Evolutionary conservation across 2,797 vertebrate species (phyloP), one percentile per base, ranked within the genome.

Genomic region (Triplophysa yarkandensis): DNA sequence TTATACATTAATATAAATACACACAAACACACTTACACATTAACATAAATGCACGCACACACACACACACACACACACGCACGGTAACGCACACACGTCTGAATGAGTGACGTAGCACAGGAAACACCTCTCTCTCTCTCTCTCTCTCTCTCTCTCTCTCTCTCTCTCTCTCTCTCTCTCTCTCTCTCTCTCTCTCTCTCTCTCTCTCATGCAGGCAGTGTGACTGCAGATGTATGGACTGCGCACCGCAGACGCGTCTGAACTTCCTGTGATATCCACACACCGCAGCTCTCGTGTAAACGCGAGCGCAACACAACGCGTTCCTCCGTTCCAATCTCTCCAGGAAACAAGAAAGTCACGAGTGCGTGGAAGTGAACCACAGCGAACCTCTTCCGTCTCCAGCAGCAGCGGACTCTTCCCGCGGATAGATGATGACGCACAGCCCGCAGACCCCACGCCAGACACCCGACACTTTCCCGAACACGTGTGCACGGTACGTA

Each of bases 61-160:
- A 46, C 43, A 9, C 44, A 9, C 44, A 3, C 46, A 3, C 46
- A 17, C 28, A 39, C 43, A 19, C 36, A 13, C 8, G 16, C 19
- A 19, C n/a, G n/a, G n/a, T n/a, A n/a, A n/a, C n/a, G n/a, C 14
- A 17, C 0, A 32, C 41, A 54, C 44, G 61, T 23, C 39, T 65
- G 77, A 79, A 78, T 83, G 83, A 78, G 77, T 85, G 83, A 81
- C 78, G 78, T 80, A 70, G 77, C 62, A 74, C 72, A 81, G 81
- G 81, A 82, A 78, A 80, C 80, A 52, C 75, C 81, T 77, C 58
- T 63, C 69, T 46, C 41, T 43, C 41, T n/a, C n/a, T n/a, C n/a
- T n/a, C n/a, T n/a, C n/a, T n/a, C n/a, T n/a, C n/a, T n/a, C n/a
- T n/a, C n/a, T n/a, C n/a, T n/a, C n/a, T n/a, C n/a, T n/a, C n/a